Evolutionary conservation across 2,888 invertebrate genomes (phyloP).

Genomic region (Cerastis rubricosa): DNA sequence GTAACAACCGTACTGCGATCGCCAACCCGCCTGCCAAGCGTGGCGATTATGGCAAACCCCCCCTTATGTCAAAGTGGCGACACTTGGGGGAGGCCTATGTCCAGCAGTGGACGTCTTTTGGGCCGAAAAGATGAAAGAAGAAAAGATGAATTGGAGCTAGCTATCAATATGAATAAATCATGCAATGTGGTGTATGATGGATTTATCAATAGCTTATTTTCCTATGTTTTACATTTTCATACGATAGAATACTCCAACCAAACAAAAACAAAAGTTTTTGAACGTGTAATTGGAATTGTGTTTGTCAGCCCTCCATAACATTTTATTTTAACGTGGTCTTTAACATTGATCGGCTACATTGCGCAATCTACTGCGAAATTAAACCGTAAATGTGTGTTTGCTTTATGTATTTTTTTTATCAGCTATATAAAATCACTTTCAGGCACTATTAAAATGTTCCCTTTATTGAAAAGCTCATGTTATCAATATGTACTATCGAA

Average conservation of each 20-base stretch:
- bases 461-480: constrained; percentile 36
- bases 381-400: constrained; percentile 59
- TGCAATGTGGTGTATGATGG: not conserved
- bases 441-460: constrained; percentile 11
- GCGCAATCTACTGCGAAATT: constrained; percentile 67
- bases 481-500: constrained; percentile 11
- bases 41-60: too few species aligned
- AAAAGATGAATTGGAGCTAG: constrained; percentile 16
- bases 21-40: too few species aligned
- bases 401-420: constrained; percentile 52
- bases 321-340: constrained; percentile 63
- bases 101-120: too few species aligned
- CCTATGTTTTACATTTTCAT: constrained; percentile 10
- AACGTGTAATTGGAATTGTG: constrained; percentile 47
- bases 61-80: too few species aligned
- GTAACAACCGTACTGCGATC: too few species aligned
- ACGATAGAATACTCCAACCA: constrained; percentile 20
- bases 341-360: constrained; percentile 57
- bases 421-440: constrained; percentile 29
- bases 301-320: constrained; percentile 49
- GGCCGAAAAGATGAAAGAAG: too few species aligned
- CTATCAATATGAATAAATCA: constrained; percentile 33
- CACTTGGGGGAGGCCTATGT: too few species aligned
- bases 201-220: constrained; percentile 30
- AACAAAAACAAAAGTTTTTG: constrained; percentile 40